Evolutionary conservation across 2,888 invertebrate genomes (phyloP), one percentile per base, ranked within the genome.

Genomic region (Noctuana brunneofusca): DNA sequence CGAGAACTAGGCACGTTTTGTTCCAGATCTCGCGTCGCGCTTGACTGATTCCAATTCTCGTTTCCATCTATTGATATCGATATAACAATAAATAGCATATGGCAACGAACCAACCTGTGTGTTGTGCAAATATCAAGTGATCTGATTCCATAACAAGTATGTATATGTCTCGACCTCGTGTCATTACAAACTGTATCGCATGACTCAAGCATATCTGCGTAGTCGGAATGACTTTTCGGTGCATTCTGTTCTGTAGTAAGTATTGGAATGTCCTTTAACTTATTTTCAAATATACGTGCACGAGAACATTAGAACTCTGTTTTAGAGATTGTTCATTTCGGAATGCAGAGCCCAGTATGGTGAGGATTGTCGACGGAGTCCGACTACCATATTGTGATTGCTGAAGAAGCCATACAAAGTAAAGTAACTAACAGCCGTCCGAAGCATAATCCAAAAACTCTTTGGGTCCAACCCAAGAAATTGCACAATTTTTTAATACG

Each of bases 21-120:
- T 38, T 41, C 58, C 52, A 58, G 14, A 20, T 58, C 9, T 43
- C 14, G 30, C 53, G 59, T 53, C 43, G 22, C 52, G 53, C 32
- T 59, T 43, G 27, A 59, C 32, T 32, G 59, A 20, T 52, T 52
- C 43, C 12, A 43, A 30, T 43, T 32, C 52, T 59, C n/a, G 52
- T 58, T 58, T 52, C 41, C 30, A 16, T 27, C 52, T 52, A 27
- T 55, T 27, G 38, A 52, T 58, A 52, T 58, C 50, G 52, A 20
- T 32, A 55, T 16, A 24, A 49, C 27, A 14, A 55, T 55, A 14
- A 24, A 4, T 24, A 24, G 20, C 18, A 43, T 43, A 49, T 6
- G 20, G 48, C 22, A 35, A 48, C 57, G 48, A 38, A 18, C 32
- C 32, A 14, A 57, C 48, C 48, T 35, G 48, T 35, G 27, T 57